phyloP scores from a whole-genome alignment of 2,888 invertebrate genomes.

The Prosapia bicincta region DNA sequence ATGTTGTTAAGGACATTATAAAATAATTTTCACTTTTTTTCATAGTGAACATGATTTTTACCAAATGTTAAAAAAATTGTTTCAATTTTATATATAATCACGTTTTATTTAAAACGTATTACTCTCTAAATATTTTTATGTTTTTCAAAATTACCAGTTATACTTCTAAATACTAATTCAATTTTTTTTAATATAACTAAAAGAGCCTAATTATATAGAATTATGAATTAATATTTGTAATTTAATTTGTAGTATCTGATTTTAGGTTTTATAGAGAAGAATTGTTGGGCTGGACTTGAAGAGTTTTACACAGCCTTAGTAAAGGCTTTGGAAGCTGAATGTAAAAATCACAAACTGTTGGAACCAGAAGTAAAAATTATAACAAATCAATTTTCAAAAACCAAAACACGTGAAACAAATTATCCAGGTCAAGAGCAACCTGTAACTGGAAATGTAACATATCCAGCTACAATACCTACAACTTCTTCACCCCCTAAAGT shows the following conservation, averaged over 20 bases:
- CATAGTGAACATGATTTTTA: no score
- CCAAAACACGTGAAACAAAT: neutral
- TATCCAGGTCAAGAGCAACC: neutral
- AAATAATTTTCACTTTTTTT: no score
- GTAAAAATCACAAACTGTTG: constrained; percentile 38
- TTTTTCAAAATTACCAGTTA: no score
- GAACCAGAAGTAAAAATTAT: neutral
- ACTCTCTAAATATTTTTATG: no score
- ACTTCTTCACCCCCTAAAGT: neutral
- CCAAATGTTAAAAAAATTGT: no score
- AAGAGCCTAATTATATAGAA: no score
- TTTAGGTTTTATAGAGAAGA: constrained; percentile 85
- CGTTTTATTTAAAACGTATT: no score
- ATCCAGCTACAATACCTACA: neutral
- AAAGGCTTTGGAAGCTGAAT: constrained; percentile 63
- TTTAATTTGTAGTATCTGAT: constrained; percentile 22
- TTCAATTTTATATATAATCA: no score
- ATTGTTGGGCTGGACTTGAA: constrained; percentile 79
- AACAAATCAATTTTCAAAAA: neutral
- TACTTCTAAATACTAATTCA: no score
- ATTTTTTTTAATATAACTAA: no score
- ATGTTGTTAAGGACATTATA: no score
- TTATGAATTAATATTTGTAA: no score
- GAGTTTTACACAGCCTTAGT: constrained; percentile 73
- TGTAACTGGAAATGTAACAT: neutral